These are phyloP conservation scores for Bubalus kerabau DNA, from an alignment of 2,113 vertebrate genomes.

Conservation along the genomic window DNA sequence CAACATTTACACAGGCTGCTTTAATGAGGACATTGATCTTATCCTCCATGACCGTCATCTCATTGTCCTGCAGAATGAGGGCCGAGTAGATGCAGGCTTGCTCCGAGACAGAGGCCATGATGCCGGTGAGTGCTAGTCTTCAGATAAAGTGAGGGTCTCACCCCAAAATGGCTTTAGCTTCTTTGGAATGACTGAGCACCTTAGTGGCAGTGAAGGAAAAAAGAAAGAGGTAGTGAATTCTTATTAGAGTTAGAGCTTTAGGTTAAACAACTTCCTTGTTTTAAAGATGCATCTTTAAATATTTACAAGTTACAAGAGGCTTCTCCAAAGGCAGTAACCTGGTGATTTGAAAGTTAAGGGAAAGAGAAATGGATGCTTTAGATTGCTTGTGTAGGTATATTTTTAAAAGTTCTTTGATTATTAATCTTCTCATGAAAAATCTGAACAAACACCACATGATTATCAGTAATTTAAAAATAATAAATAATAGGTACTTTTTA, in stretches of 20 bases:
- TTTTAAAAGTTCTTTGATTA: background rate
- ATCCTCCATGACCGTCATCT: background rate
- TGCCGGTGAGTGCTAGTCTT: background rate
- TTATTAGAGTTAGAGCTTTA: background rate
- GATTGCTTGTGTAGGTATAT: background rate
- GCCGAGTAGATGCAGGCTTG: background rate
- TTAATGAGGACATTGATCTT: background rate
- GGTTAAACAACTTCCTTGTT: background rate
- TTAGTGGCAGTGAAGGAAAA: background rate
- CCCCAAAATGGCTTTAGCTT: background rate
- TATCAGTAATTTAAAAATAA: background rate
- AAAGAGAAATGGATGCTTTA: background rate
- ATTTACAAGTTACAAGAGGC: background rate
- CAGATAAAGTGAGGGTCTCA: background rate
- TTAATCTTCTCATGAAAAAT: background rate
- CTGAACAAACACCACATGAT: background rate
- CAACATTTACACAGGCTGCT: background rate
- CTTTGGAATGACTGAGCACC: background rate
- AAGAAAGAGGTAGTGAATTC: background rate
- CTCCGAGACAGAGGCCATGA: background rate
- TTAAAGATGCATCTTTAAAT: background rate
- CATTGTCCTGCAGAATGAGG: background rate
- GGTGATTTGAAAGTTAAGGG: background rate
- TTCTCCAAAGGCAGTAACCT: background rate
- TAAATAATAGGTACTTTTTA: conserved; percentile 10